Percentiles rank a stretch among this genome's conserved stretches.
Conservation (phyloP, 2,797 vertebrate species). For the Geotrypetes seraphini region DNA sequence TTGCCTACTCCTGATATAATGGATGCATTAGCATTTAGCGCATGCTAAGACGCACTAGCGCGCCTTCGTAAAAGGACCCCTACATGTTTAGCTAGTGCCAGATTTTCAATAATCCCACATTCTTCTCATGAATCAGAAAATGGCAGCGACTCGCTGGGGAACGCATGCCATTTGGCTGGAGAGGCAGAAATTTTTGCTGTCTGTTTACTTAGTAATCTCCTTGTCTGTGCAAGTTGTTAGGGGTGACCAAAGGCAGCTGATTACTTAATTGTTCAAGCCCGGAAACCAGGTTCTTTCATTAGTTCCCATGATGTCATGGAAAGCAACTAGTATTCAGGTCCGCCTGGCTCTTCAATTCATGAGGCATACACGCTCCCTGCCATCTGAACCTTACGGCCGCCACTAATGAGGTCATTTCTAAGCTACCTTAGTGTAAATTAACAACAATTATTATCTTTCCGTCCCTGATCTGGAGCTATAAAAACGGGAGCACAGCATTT, state of each 20-base stretch:
- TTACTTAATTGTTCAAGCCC: constrained; percentile 56
- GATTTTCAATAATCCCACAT: constrained; percentile 40
- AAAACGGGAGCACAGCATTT: no score
- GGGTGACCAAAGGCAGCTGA: constrained; percentile 62
- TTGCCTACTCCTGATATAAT: no score
- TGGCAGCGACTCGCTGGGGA: constrained; percentile 35
- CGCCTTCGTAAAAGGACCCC: no score
- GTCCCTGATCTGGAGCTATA: no score
- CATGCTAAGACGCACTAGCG: no score
- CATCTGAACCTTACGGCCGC: constrained; percentile 15
- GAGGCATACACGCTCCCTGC: constrained; percentile 26
- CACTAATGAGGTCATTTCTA: constrained; percentile 10
- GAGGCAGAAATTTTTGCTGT: constrained; percentile 11
- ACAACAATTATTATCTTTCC: no score
- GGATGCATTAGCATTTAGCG: no score
- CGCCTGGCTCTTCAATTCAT: constrained; percentile 35
- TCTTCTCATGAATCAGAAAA: constrained; percentile 41
- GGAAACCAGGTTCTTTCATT: constrained; percentile 55
- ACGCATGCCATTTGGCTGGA: constrained; percentile 36
- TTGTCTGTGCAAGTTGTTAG: constrained; percentile 54
- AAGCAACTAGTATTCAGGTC: constrained; percentile 34
- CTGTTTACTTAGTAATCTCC: constrained; percentile 56
- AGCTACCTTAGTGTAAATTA: no score
- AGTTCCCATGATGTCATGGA: constrained; percentile 49
- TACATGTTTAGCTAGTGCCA: constrained; percentile 22